Conservation (phyloP, 2,888 invertebrate species). For the Agonopterix subpropinquella region DNA sequence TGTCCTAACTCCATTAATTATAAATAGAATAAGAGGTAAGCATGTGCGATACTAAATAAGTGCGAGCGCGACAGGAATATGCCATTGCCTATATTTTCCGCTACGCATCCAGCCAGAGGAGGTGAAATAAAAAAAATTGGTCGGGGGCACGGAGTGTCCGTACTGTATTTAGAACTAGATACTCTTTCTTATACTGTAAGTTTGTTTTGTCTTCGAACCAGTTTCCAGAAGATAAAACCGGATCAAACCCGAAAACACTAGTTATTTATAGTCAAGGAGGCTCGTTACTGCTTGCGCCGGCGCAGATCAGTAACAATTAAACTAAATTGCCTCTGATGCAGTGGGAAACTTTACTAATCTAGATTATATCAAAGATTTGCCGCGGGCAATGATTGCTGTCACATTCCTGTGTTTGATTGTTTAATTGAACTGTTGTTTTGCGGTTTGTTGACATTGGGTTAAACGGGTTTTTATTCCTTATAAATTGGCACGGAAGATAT, state of each 20-base stretch:
- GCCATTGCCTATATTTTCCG: not conserved
- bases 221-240: not conserved
- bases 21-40: too few species aligned
- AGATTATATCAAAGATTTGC: not conserved
- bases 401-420: too few species aligned
- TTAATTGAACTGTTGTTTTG: not conserved
- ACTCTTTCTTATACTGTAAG: not conserved
- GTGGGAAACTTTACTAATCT: not conserved
- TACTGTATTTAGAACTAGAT: not conserved
- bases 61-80: not conserved
- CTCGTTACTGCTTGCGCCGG: constrained; percentile 5
- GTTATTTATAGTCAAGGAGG: not conserved
- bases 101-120: not conserved
- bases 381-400: too few species aligned
- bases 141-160: not conserved
- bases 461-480: not conserved
- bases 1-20: too few species aligned
- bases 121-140: not conserved
- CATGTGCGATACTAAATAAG: too few species aligned
- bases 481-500: not conserved
- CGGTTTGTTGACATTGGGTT: not conserved
- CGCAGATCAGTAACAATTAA: constrained; percentile 26
- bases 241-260: not conserved
- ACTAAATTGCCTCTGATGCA: constrained; percentile 34
- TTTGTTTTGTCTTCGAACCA: not conserved